Evolutionary conservation across 2,113 vertebrate genomes (phyloP), one percentile per base, ranked within the genome.

Genomic region (Coreoperca whiteheadi): DNA sequence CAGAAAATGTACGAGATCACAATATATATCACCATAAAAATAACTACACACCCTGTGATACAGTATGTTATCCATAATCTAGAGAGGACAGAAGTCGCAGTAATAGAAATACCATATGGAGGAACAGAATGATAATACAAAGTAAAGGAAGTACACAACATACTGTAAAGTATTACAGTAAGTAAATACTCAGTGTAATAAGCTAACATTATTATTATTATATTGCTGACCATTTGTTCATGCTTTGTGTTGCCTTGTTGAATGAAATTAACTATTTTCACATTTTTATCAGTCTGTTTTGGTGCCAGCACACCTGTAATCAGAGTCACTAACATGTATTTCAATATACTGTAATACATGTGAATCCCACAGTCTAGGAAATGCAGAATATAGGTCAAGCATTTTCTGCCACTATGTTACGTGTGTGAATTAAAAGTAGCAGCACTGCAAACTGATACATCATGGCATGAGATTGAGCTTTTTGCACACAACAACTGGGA

Each of bases 401-500:
- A 37, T 71, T 64, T n/a, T 72, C 41, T 68, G 14, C 25, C 28
- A 41, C 77, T 74, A 23, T 41, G 28, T 16, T 61, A 41, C 84
- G 30, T 59, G 37, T 34, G 46, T 34, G 67, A 70, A 80, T 72
- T 68, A 25, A 78, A 77, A 37, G 30, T 65, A 46, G 69, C 41
- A 37, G 79, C 74, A 2, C 30, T 50, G 41, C 57, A 66, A 63
- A 66, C 70, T n/a, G 57, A 64, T 84, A 9, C 66, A 75, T 69
- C n/a, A 5, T 12, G 43, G 39, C 70, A 75, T 34, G 53, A 85
- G 63, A 79, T 48, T 60, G 60, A 89, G 79, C 39, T 88, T 86
- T 92, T 84, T 87, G 60, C 39, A 37, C 78, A 67, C 28, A 84
- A 71, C 72, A 73, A 84, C 77, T 54, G 63, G 88, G 84, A 82